A percentile compares a stretch with the other conserved stretches of the same genome.
phyloP scores from a whole-genome alignment of 2,888 invertebrate species.

The Itoplectis maculator region DNA sequence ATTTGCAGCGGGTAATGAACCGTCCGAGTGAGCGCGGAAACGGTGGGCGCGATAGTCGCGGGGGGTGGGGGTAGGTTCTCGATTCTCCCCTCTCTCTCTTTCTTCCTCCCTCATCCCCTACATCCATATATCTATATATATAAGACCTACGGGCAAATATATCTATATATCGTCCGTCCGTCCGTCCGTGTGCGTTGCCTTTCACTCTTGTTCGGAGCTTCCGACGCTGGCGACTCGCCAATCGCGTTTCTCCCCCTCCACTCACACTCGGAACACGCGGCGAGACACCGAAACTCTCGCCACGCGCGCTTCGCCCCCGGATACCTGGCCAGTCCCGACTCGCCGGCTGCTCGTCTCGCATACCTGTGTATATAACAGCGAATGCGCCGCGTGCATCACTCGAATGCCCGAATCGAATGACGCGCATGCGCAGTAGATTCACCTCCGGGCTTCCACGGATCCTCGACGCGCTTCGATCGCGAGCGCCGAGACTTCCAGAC shows the following conservation, averaged over 20 bases:
- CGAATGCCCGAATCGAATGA: constrained; percentile 29
- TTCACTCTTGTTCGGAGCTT: constrained; percentile 41
- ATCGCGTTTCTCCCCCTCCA: constrained; percentile 35
- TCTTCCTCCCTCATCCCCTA: neutral
- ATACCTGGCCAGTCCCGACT: neutral
- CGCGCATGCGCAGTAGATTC: constrained; percentile 8
- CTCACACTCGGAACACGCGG: neutral
- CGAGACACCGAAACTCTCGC: constrained; percentile 27
- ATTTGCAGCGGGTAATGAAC: constrained; percentile 59
- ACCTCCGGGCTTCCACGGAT: neutral
- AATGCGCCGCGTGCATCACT: constrained; percentile 20
- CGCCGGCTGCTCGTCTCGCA: too few relatives aligned
- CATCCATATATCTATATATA: constrained; percentile 7
- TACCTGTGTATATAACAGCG: constrained; percentile 4
- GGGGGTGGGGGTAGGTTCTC: constrained; percentile 21
- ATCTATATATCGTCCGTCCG: neutral
- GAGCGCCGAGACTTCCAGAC: constrained; percentile 32
- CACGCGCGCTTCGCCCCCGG: constrained; percentile 16
- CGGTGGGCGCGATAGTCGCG: constrained; percentile 14
- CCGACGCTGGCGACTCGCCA: constrained; percentile 54
- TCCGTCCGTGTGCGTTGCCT: constrained; percentile 6
- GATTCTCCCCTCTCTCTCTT: neutral
- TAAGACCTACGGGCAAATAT: too few relatives aligned
- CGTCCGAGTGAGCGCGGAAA: constrained; percentile 44
- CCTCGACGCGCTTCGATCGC: constrained; percentile 33